These are phyloP conservation scores for Podiceps cristatus DNA, from an alignment of 2,113 vertebrate species.

Conservation along the genomic window DNA sequence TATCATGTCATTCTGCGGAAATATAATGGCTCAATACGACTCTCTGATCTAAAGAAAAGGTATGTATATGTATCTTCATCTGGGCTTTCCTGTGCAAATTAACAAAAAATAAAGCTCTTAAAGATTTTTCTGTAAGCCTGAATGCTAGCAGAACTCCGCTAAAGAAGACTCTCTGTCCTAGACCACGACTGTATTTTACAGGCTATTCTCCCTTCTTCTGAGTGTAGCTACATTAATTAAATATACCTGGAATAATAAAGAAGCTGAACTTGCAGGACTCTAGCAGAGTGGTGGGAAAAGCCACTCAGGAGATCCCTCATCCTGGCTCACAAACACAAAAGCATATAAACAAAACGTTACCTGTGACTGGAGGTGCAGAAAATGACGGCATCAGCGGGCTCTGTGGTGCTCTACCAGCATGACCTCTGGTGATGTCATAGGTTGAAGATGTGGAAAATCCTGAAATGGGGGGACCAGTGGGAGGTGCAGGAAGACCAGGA, in stretches of 20 bases:
- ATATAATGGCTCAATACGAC: neutral
- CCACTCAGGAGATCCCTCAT: neutral
- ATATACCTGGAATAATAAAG: neutral
- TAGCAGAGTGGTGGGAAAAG: neutral
- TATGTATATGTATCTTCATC: neutral
- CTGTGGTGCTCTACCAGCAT: constrained; percentile 93
- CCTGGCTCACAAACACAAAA: neutral
- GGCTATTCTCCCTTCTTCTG: neutral
- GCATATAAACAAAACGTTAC: constrained; percentile 54
- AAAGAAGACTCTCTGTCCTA: neutral
- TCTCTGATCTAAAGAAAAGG: neutral
- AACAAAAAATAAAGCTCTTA: neutral
- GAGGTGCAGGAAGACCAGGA: constrained; percentile 69
- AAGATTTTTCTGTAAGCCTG: neutral
- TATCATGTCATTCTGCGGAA: neutral
- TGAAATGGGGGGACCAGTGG: constrained; percentile 81
- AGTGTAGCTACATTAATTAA: neutral
- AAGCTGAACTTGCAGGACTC: neutral
- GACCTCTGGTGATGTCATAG: constrained; percentile 94
- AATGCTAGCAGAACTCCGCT: neutral
- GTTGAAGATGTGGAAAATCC: constrained; percentile 82
- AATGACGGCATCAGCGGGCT: constrained; percentile 93
- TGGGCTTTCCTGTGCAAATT: neutral
- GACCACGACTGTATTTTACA: neutral
- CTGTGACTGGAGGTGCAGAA: constrained; percentile 82